Conservation (phyloP, 2,888 invertebrate species). For the Tuberolachnus salignus region DNA sequence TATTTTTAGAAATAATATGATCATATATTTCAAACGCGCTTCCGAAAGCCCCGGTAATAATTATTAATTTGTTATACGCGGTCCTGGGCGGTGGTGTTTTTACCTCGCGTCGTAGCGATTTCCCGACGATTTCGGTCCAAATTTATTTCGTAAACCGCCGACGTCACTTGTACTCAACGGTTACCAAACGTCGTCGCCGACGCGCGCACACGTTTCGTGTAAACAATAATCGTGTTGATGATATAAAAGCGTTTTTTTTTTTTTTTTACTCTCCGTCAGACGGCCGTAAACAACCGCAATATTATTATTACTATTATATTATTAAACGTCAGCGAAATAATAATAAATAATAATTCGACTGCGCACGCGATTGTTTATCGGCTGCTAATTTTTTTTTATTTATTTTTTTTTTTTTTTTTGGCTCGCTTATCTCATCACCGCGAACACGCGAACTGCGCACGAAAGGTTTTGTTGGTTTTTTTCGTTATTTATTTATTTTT, state of each 20-base stretch:
- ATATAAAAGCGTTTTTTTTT: not conserved
- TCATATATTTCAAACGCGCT: too few relatives aligned
- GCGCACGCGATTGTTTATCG: not conserved
- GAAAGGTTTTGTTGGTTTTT: not conserved
- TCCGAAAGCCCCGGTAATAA: too few relatives aligned
- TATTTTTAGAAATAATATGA: too few relatives aligned
- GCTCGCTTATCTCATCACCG: not conserved
- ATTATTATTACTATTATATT: not conserved
- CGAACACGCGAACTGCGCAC: not conserved
- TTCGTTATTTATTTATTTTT: not conserved
- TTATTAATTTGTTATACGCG: too few relatives aligned
- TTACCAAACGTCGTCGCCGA: not conserved
- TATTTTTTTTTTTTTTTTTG: conserved; percentile 7
- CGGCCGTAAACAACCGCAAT: not conserved
- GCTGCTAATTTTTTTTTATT: conserved; percentile 18
- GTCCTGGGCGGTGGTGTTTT: too few relatives aligned
- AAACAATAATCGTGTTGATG: conserved; percentile 19
- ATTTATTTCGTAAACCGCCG: conserved; percentile 19
- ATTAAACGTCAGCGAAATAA: conserved; percentile 33
- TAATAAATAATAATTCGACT: not conserved
- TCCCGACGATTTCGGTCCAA: too few relatives aligned
- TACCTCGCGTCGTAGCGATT: too few relatives aligned
- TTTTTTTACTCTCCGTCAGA: not conserved
- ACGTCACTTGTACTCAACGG: too few relatives aligned
- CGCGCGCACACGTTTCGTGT: not conserved